Evolutionary conservation across 1,140 invertebrate genomes (phyloP).

Genomic region (Heliconius hermathena): DNA sequence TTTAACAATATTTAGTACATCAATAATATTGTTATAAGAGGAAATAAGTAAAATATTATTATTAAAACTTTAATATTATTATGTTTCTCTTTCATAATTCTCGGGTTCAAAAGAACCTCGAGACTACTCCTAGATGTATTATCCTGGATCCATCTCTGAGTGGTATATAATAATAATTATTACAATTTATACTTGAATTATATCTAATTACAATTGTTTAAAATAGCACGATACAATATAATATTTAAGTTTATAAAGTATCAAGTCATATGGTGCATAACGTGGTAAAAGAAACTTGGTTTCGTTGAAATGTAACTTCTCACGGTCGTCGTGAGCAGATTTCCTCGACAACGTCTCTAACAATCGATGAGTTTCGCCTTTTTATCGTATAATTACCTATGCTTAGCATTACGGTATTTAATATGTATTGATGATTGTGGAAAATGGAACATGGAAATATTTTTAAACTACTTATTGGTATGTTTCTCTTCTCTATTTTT

Average conservation of each 20-base stretch:
- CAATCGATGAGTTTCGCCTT: conserved; percentile 50
- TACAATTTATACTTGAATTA: too few relatives aligned
- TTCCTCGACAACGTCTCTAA: conserved; percentile 40
- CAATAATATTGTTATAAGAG: too few relatives aligned
- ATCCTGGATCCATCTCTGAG: too few relatives aligned
- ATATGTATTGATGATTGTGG: conserved; percentile 2
- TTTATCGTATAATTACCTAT: conserved; percentile 23
- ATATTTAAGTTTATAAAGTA: neutral
- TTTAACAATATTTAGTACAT: too few relatives aligned
- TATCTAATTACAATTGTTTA: too few relatives aligned
- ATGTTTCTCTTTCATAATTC: too few relatives aligned
- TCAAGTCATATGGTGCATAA: conserved; percentile 1
- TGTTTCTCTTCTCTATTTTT: neutral
- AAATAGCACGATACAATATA: neutral
- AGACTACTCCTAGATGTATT: too few relatives aligned
- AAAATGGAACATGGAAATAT: neutral
- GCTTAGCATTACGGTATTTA: neutral
- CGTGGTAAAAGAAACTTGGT: neutral
- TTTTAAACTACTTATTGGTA: neutral
- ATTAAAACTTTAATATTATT: too few relatives aligned
- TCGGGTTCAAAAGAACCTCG: too few relatives aligned
- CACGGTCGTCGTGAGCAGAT: conserved; percentile 43
- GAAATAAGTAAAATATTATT: too few relatives aligned
- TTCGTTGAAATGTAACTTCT: conserved; percentile 19
- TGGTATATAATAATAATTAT: too few relatives aligned